A percentile compares a stretch with the other conserved stretches of the same genome.
Evolutionary conservation across 2,888 invertebrate genomes (phyloP).

Genomic region (Halictus ligatus): DNA sequence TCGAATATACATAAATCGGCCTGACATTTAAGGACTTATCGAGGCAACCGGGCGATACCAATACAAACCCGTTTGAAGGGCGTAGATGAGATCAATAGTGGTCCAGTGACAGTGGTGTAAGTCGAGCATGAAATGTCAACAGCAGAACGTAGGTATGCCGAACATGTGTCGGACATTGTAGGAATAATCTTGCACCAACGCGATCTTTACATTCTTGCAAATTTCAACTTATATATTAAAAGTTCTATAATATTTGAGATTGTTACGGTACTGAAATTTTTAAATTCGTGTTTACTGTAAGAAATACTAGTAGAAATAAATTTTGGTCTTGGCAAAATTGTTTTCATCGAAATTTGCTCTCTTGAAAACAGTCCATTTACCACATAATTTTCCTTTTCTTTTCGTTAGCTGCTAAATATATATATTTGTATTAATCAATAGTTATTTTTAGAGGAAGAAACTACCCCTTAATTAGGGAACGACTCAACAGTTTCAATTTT

Average conservation of each 20-base stretch:
- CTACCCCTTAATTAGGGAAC: neutral
- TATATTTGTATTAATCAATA: too few relatives aligned
- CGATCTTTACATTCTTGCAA: too few relatives aligned
- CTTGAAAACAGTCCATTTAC: too few relatives aligned
- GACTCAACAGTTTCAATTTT: neutral
- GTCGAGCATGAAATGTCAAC: neutral
- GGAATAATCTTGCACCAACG: neutral
- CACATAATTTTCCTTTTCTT: too few relatives aligned
- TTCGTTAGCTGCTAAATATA: too few relatives aligned
- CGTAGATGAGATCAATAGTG: neutral
- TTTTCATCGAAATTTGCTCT: too few relatives aligned
- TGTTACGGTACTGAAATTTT: too few relatives aligned
- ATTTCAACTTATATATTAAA: too few relatives aligned
- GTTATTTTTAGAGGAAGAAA: too few relatives aligned
- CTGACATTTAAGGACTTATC: neutral
- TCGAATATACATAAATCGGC: slow-evolving; percentile 29
- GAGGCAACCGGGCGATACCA: neutral
- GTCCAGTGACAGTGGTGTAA: neutral
- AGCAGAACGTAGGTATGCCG: neutral
- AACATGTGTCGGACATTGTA: neutral
- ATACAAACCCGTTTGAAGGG: neutral
- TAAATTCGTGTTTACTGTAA: too few relatives aligned
- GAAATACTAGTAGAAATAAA: too few relatives aligned
- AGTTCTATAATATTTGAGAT: neutral
- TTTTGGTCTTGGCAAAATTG: too few relatives aligned